phyloP scores from a whole-genome alignment of 2,113 vertebrate genomes.

The Nannobrachium achirus region DNA sequence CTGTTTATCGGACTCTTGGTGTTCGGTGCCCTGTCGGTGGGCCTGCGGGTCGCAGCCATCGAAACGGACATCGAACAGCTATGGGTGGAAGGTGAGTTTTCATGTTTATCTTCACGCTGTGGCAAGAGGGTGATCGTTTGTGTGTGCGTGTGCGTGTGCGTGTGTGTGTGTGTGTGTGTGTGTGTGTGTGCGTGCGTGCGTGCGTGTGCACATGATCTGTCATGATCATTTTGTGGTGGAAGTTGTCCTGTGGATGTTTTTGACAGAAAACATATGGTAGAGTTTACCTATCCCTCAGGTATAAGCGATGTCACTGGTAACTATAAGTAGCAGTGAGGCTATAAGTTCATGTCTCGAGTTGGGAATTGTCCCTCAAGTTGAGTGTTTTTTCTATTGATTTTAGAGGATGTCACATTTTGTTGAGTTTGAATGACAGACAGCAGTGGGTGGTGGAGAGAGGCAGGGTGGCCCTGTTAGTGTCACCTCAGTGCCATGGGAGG shows the following conservation, averaged over 20 bases:
- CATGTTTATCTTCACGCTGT: too few relatives aligned
- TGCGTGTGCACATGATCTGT: slow-evolving; percentile 70
- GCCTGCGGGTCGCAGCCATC: slow-evolving; percentile 91
- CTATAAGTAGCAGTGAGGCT: neutral
- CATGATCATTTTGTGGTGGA: too few relatives aligned
- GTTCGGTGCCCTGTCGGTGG: slow-evolving; percentile 94
- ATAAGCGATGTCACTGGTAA: neutral
- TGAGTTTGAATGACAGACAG: slow-evolving; percentile 38
- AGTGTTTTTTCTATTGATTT: neutral
- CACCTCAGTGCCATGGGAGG: slow-evolving; percentile 47
- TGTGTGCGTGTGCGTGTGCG: neutral
- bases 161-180: slow-evolving; percentile 69
- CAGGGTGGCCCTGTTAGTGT: slow-evolving; percentile 46
- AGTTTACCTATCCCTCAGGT: neutral
- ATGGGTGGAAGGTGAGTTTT: slow-evolving; percentile 98
- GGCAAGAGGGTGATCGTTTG: neutral
- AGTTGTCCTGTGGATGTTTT: too few relatives aligned
- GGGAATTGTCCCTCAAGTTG: neutral
- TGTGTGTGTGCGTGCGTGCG: slow-evolving; percentile 78
- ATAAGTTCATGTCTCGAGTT: neutral
- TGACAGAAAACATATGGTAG: too few relatives aligned
- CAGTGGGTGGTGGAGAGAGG: slow-evolving; percentile 27
- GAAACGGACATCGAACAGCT: slow-evolving; percentile 97
- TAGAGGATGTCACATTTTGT: neutral
- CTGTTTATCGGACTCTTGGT: slow-evolving; percentile 96